Conservation (phyloP, 2,113 vertebrate species). For the Amblyornis subalaris region DNA sequence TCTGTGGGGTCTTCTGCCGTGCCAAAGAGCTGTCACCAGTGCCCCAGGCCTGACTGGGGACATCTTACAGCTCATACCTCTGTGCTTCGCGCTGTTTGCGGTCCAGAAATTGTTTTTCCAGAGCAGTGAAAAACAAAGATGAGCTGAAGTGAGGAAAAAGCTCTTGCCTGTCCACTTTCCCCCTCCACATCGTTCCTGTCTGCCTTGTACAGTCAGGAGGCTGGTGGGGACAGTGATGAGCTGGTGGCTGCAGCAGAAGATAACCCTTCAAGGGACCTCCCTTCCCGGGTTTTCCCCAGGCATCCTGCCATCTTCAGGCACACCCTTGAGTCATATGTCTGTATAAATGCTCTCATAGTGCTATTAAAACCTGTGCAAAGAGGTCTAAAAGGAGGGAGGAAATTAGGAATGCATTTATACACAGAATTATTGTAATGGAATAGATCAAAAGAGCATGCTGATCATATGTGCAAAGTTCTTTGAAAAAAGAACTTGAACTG, state of each 20-base stretch:
- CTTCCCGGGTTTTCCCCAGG: not conserved
- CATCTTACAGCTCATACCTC: constrained; percentile 48
- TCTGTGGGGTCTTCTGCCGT: constrained; percentile 60
- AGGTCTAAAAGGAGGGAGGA: not conserved
- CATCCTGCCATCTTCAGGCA: not conserved
- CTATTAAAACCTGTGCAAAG: not conserved
- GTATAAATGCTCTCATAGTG: not conserved
- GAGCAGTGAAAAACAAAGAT: constrained; percentile 32
- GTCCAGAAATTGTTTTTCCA: constrained; percentile 64
- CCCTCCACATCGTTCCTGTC: not conserved
- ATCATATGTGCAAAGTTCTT: not conserved
- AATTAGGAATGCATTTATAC: not conserved
- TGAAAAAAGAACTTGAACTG: not conserved
- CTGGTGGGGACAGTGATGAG: not conserved
- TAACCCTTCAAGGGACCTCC: not conserved
- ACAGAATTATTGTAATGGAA: not conserved
- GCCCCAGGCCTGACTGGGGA: constrained; percentile 16
- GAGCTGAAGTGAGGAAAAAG: not conserved
- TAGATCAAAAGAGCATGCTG: not conserved
- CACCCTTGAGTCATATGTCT: not conserved
- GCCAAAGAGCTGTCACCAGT: constrained; percentile 71
- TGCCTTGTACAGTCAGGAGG: not conserved
- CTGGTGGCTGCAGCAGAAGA: not conserved
- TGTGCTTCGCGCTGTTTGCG: constrained; percentile 30
- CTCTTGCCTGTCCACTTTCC: constrained; percentile 17